These are phyloP conservation scores for Microcebus ravelobensis DNA, from an alignment of 2,113 vertebrate species.

Conservation along the genomic window DNA sequence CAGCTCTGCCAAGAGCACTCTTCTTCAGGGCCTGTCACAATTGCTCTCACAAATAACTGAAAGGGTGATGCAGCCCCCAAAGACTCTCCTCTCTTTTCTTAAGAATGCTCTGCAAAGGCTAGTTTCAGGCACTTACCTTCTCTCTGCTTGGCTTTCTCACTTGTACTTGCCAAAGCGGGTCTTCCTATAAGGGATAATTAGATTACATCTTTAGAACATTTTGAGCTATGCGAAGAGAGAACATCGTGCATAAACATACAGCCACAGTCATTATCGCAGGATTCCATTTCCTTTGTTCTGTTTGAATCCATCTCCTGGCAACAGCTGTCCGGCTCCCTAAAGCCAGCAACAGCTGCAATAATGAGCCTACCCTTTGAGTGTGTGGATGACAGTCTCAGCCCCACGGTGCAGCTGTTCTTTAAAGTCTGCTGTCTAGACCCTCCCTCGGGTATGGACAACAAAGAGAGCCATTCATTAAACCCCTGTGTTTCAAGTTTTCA, in stretches of 20 bases:
- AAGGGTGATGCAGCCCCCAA: too few relatives aligned
- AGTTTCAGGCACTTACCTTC: neutral
- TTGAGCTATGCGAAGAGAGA: neutral
- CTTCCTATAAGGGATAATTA: neutral
- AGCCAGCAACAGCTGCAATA: slow-evolving; percentile 56
- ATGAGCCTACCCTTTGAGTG: neutral
- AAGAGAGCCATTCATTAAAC: neutral
- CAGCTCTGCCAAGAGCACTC: neutral
- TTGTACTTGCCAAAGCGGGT: neutral
- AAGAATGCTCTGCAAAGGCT: neutral
- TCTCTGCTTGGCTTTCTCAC: neutral
- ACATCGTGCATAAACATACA: neutral
- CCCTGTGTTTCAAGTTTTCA: neutral
- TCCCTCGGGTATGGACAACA: neutral
- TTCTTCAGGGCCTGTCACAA: neutral
- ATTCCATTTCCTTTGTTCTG: slow-evolving; percentile 21
- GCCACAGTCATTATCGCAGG: neutral
- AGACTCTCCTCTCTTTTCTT: neutral
- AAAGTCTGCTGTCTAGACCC: neutral
- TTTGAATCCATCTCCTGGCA: neutral
- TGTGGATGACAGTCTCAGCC: neutral
- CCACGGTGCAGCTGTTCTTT: slow-evolving; percentile 34
- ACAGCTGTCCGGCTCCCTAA: slow-evolving; percentile 41
- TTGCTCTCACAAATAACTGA: neutral
- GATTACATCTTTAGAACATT: neutral